Base-by-base conservation (phyloP, 2,888 invertebrate species). In the Schrankia costaestrigalis region DNA sequence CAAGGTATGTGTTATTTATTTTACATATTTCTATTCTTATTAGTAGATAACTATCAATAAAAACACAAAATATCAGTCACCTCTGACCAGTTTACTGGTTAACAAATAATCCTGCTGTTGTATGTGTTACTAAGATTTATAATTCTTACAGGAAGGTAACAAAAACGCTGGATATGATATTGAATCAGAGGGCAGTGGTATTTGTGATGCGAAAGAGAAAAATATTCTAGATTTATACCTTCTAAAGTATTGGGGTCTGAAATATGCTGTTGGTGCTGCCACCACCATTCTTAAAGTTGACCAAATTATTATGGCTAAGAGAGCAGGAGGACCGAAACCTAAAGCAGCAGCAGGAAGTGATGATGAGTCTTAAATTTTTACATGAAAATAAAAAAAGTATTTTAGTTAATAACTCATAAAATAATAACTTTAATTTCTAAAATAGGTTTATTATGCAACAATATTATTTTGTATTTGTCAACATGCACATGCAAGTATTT, bases 281-380 rank as follows among this genome's bases (percentile, higher is more conserved):
- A 92, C 94, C 42, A 98, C 98, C 0, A 94, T 98, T 52, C 90
- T 99, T 14, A 93, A 95, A 75, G 96, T 99, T 13, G 97, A 98
- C 84, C 97, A 98, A 87, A 98, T 99, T 55, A 98, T 99, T 52
- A 98, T 98, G 98, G 97, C 98, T 0, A 98, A 98, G 86, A 91
- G 95, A 60, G 97, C 98, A 9, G 98, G 98, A 26, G 98, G 98
- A 25, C 98, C 98, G 0, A 98, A 97, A 78, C 91, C 95, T 1
- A 91, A 91, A 61, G 91, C 90, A 41, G 85, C 83, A 7, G 90
- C 90, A 5, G 86, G 87, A 56, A 92, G 93, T 62, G 95, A 95
- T 74, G 95, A 95, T 61, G 94, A 95, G 71, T 91, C 90, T 66
- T 91, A 91, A 78, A 6, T 23, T 35, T n/a, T 21, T 28, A 23